Evolutionary conservation across 1,140 invertebrate species (phyloP).

Genomic region (Diachasma alloeum): DNA sequence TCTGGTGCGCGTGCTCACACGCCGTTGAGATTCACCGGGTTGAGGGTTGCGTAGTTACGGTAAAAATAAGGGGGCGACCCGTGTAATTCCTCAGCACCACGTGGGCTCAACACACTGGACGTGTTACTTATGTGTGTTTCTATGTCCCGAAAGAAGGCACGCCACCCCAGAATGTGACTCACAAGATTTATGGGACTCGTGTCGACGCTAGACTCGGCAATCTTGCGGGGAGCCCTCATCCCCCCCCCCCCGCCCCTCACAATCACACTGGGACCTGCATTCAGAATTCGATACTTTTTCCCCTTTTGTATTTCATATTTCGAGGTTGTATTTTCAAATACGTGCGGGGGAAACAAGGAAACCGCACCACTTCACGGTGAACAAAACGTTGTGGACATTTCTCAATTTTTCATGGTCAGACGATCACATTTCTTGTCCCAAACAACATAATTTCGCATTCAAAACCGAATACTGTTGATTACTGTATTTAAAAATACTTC

Average conservation of each 20-base stretch:
- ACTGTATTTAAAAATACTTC: too few relatives aligned
- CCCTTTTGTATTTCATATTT: constrained; percentile 2
- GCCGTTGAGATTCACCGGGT: constrained; percentile 16
- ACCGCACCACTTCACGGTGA: neutral
- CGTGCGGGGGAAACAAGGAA: neutral
- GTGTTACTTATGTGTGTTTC: constrained; percentile 7
- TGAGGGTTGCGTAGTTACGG: neutral
- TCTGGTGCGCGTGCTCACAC: constrained; percentile 37
- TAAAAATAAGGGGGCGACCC: constrained; percentile 12
- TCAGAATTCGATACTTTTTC: neutral
- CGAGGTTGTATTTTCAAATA: neutral
- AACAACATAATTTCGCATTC: too few relatives aligned
- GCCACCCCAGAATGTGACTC: constrained; percentile 50
- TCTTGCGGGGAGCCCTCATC: constrained; percentile 26
- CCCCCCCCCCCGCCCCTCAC: neutral
- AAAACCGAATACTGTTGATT: too few relatives aligned
- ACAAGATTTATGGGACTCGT: constrained; percentile 56
- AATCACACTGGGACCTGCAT: constrained; percentile 17
- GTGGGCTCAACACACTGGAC: constrained; percentile 48
- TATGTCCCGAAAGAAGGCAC: neutral
- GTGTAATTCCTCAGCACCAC: constrained; percentile 56
- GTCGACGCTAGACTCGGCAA: constrained; percentile 38
- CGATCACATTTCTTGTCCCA: too few relatives aligned
- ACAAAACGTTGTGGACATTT: neutral
- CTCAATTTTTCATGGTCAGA: too few relatives aligned